Evolutionary conservation across 2,113 vertebrate species (phyloP), one percentile per base, ranked within the genome.

Genomic region (Pogonocichla stellata): DNA sequence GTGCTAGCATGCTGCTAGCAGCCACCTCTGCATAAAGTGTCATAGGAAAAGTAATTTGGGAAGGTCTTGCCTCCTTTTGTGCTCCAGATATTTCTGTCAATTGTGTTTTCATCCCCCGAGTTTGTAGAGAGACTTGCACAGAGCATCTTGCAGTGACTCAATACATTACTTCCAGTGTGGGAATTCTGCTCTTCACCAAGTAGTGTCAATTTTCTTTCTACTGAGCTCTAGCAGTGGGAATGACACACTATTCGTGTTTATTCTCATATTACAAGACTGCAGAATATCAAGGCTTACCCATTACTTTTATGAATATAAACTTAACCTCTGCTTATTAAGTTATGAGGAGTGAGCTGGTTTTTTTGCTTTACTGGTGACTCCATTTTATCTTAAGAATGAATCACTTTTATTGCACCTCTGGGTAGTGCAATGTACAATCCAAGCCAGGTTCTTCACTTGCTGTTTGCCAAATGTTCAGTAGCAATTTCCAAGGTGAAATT

Each of bases 401-500:
- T 84, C 4, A 80, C 56, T 88, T 90, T 86, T 86, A 42, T 65
- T 62, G 43, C 66, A 29, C 66, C 26, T 86, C 65, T 78, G n/a
- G 51, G 40, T 90, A 78, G 26, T 64, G 26, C 65, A 84, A 19
- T 6, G 18, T 86, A 28, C 48, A 82, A 11, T 57, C 40, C 36
- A 50, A 57, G 40, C 48, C n/a, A 29, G 0, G 1, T 51, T 74
- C 47, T 62, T 53, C 13, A 31, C 28, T 60, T 0, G 0, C 51
- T 78, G 24, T 86, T 83, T 66, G 72, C 75, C 48, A 61, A 31
- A 74, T 34, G 12, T 54, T 80, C 64, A 10, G 24, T 38, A 66
- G 51, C 38, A 71, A 65, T 71, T 93, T 89, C 67, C 43, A 74
- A 80, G 42, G 15, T 60, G 38, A 53, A 90, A 62, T 80, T 58